Percentiles rank a stretch among this genome's conserved stretches.
Evolutionary conservation across 2,797 vertebrate genomes (phyloP).

Genomic region (Cyclura pinguis): DNA sequence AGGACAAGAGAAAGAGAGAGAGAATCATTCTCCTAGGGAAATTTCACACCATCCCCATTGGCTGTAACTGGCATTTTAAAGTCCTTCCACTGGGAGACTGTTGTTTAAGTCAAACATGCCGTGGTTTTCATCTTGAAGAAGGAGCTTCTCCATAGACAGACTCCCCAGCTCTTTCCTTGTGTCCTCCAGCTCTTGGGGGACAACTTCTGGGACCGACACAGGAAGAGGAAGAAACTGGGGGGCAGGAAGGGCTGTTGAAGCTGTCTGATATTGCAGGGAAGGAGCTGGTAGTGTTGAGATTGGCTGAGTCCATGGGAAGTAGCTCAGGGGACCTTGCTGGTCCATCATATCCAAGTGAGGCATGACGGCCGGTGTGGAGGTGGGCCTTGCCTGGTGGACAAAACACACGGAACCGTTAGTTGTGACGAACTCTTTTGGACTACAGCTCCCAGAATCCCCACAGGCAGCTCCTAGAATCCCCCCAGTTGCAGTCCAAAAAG

Average conservation of each 20-base stretch:
- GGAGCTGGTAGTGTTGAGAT: constrained; percentile 82
- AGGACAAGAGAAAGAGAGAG: neutral
- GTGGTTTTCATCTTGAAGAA: constrained; percentile 85
- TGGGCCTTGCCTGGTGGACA: constrained; percentile 80
- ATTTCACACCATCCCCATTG: neutral
- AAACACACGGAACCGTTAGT: neutral
- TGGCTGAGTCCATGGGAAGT: constrained; percentile 92
- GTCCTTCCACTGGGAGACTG: constrained; percentile 85
- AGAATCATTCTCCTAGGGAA: neutral
- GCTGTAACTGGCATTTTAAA: constrained; percentile 71
- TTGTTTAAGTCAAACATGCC: constrained; percentile 83
- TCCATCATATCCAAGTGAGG: constrained; percentile 88
- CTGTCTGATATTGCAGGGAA: constrained; percentile 81
- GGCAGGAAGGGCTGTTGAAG: constrained; percentile 78
- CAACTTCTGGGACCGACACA: constrained; percentile 80
- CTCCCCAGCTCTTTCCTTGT: constrained; percentile 77
- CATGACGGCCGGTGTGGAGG: constrained; percentile 72
- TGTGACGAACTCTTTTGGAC: neutral
- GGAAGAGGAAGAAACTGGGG: constrained; percentile 87
- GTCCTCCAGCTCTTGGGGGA: constrained; percentile 83
- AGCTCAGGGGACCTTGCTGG: constrained; percentile 84
- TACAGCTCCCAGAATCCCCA: neutral
- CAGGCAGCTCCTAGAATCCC: too few species aligned
- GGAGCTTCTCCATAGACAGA: constrained; percentile 88
- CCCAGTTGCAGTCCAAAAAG: too few species aligned